Conservation (phyloP, 2,888 invertebrate species). For the Scaptomyza reducta region DNA sequence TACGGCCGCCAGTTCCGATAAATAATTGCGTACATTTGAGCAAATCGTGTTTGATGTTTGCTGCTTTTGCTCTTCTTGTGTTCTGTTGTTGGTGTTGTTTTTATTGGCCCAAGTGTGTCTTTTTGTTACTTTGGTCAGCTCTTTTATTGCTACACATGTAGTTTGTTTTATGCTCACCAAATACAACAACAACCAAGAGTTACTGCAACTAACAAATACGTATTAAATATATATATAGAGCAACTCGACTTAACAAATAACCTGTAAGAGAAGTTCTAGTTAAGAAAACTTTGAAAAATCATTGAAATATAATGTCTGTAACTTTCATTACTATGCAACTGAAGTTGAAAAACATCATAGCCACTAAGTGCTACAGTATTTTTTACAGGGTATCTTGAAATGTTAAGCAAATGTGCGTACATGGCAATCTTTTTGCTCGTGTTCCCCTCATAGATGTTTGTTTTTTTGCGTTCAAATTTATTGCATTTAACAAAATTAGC, state of each 20-base stretch:
- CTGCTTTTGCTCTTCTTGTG: slow-evolving; percentile 70
- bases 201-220: slow-evolving; percentile 32
- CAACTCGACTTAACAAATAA: slow-evolving; percentile 21
- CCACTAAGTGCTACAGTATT: not conserved
- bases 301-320: no score
- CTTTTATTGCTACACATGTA: slow-evolving; percentile 80
- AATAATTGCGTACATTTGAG: slow-evolving; percentile 83
- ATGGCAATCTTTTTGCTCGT: slow-evolving; percentile 44
- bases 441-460: slow-evolving; percentile 16
- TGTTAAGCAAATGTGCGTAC: slow-evolving; percentile 63
- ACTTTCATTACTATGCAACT: no score
- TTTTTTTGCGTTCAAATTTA: slow-evolving; percentile 76
- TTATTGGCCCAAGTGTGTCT: slow-evolving; percentile 64
- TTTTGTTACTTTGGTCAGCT: slow-evolving; percentile 60
- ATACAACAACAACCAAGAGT: slow-evolving; percentile 29
- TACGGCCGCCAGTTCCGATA: slow-evolving; percentile 66
- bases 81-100: slow-evolving; percentile 56
- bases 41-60: slow-evolving; percentile 83
- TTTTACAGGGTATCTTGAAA: slow-evolving; percentile 42
- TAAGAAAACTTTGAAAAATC: no score
- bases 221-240: not conserved
- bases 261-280: not conserved
- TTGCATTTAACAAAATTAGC: slow-evolving; percentile 80
- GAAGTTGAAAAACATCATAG: not conserved
- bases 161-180: slow-evolving; percentile 67